These are phyloP conservation scores for Australoheros facetus DNA, from an alignment of 2,797 vertebrate species.

Conservation along the genomic window DNA sequence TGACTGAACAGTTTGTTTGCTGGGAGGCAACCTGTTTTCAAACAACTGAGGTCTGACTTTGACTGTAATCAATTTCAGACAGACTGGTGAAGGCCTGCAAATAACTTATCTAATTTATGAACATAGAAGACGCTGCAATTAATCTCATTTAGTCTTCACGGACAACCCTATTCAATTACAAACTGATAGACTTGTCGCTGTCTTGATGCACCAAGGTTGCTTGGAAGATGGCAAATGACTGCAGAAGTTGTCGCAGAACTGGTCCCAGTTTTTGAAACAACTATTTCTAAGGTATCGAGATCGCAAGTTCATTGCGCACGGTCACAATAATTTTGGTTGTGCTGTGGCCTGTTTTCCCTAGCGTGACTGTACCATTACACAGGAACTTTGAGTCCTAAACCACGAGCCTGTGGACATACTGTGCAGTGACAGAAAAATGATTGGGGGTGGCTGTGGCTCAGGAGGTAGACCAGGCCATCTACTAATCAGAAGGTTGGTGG, in stretches of 20 bases:
- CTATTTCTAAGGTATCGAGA: background rate
- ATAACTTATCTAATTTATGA: background rate
- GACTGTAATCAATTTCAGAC: no score
- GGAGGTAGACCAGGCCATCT: no score
- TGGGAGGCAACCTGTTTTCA: background rate
- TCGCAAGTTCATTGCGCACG: background rate
- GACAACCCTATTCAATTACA: background rate
- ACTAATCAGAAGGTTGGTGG: no score
- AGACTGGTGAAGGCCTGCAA: background rate
- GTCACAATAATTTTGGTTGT: background rate
- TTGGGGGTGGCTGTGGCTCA: no score
- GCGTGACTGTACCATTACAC: background rate
- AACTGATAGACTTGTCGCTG: fast-evolving
- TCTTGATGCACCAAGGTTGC: background rate
- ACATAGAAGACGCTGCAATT: background rate
- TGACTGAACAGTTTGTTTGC: background rate
- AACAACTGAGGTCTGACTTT: background rate
- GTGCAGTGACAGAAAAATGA: background rate
- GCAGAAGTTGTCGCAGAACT: background rate
- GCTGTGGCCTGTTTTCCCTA: no score
- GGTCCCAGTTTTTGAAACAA: fast-evolving
- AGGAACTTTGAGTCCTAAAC: background rate
- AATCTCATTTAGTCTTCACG: background rate
- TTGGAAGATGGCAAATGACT: background rate
- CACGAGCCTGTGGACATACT: background rate